Evolutionary conservation across 2,888 invertebrate genomes (phyloP), one percentile per base, ranked within the genome.

Genomic region (Amblyjoppa fuscipennis): DNA sequence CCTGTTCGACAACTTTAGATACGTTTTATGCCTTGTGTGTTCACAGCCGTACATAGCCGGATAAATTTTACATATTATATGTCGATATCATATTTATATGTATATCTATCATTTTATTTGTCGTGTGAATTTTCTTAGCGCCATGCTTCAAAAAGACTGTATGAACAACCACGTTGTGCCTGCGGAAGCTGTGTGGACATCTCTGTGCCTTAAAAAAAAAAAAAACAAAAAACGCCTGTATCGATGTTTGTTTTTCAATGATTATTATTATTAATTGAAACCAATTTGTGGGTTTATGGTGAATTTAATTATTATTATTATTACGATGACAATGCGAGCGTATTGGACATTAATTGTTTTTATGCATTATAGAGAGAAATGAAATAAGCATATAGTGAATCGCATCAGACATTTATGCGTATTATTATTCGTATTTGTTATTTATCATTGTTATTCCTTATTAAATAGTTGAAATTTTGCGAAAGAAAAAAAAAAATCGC

Each of bases 181-280:
- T 88, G 87, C 85, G 85, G 88, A 81, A 86, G 87, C 88, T 88
- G 88, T 87, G 79, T 88, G 88, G 88, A 87, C 87, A 87, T 87
- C 85, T 88, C 86, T 87, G 88, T 88, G 88, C 87, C 87, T 86
- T 87, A 84, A 73, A 11, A 83, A 80, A 49, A 45, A 16, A 7
- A 41, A 16, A 49, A 85, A 74, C 34, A 20, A 31, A 77, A 34
- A 85, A 80, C 51, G 88, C 88, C 88, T 88, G 88, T 87, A 80
- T 87, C 84, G 82, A 82, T 88, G 76, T 87, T 83, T 81, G 45
- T 51, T 80, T 79, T 83, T 79, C 45, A 28, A 78, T 84, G 66
- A 74, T 84, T 80, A 80, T 86, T 69, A 73, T 81, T 56, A 53
- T 81, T 79, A 75, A 79, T 77, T 74, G 51, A 84, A 16, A 28